Percentiles rank a stretch among this genome's conserved stretches.
Conservation (phyloP, 2,888 invertebrate genomes). For the Drosophila cognata region DNA sequence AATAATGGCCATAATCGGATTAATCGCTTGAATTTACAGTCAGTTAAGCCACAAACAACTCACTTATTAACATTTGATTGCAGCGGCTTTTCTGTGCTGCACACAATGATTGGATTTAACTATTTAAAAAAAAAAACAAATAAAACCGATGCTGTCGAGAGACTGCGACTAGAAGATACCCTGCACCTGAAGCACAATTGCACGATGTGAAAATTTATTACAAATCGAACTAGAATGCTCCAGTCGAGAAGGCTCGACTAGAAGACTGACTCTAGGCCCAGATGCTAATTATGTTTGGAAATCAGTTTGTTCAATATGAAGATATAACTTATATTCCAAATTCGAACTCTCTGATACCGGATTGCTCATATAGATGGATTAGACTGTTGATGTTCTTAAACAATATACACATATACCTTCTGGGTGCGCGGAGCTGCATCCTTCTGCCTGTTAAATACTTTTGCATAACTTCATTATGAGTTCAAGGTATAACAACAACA, state of each 20-base stretch:
- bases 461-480: neutral
- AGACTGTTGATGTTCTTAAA: neutral
- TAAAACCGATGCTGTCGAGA: no score
- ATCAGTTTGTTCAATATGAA: neutral
- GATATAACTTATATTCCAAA: neutral
- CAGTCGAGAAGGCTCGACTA: neutral
- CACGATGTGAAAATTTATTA: neutral
- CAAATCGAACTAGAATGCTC: rapidly evolving
- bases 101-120: conserved; percentile 49
- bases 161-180: neutral
- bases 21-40: conserved; percentile 44
- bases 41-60: conserved; percentile 42
- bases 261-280: rapidly evolving
- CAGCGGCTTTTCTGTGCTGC: conserved; percentile 12
- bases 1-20: conserved; percentile 38
- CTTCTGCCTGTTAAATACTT: neutral
- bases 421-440: neutral
- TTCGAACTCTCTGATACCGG: no score
- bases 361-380: neutral
- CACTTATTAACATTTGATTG: conserved; percentile 59
- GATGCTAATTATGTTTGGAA: neutral
- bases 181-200: neutral
- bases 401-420: neutral
- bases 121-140: neutral
- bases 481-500: neutral